Evolutionary conservation across 23 tunicate genomes (phyloP).

Genomic region (Halocynthia roretzi): DNA sequence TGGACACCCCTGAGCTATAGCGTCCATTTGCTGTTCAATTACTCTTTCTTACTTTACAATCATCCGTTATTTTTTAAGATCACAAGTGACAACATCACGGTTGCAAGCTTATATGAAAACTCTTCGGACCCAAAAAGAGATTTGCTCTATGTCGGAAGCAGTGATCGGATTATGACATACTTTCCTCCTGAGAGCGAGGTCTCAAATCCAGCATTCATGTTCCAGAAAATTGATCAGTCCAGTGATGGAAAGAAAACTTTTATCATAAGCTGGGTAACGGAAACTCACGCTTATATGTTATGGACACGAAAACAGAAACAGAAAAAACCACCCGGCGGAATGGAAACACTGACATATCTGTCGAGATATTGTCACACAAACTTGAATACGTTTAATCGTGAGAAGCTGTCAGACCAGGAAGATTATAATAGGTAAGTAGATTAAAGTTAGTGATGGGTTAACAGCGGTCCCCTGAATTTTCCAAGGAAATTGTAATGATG

Average conservation of each 20-base stretch:
- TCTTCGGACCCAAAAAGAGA: not conserved
- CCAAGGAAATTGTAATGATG: too few species aligned
- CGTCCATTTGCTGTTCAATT: too few species aligned
- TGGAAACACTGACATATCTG: not conserved
- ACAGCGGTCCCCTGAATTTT: too few species aligned
- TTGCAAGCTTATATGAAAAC: not conserved
- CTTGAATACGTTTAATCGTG: not conserved
- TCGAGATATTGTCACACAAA: conserved; percentile 13
- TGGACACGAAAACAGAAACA: too few species aligned
- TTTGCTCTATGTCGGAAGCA: conserved; percentile 6
- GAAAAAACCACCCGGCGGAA: too few species aligned
- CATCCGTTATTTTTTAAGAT: too few species aligned
- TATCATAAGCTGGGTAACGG: conserved; percentile 9
- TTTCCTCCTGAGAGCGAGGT: not conserved
- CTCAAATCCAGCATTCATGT: not conserved
- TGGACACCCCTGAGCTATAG: too few species aligned
- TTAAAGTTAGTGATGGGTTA: too few species aligned
- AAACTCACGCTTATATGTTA: conserved; percentile 4
- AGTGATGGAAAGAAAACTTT: not conserved
- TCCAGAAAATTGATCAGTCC: not conserved
- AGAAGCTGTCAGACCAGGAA: not conserved
- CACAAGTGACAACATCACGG: not conserved
- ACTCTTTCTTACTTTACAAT: too few species aligned
- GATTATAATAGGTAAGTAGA: not conserved
- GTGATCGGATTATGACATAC: not conserved